These are phyloP conservation scores for Camelus bactrianus DNA, from an alignment of 2,113 vertebrate species.

Conservation along the genomic window DNA sequence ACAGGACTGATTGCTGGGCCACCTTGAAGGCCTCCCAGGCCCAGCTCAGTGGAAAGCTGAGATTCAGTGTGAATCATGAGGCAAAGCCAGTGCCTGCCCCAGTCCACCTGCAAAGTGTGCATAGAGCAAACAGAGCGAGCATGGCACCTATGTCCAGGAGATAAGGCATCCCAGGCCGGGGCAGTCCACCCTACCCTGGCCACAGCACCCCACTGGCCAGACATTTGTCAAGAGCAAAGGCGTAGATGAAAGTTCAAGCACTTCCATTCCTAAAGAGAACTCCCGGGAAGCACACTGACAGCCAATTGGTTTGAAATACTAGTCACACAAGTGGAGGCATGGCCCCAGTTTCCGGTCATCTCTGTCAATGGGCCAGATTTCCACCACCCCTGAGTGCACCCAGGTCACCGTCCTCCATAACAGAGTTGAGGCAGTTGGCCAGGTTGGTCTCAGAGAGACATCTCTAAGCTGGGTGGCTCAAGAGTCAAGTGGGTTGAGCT, in stretches of 20 bases:
- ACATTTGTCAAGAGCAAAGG: constrained; percentile 69
- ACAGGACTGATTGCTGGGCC: no score
- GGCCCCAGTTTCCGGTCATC: neutral
- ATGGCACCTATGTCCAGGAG: neutral
- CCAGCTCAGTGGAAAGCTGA: neutral
- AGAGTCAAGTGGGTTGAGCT: neutral
- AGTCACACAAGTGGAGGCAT: neutral
- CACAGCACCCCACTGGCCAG: constrained; percentile 50
- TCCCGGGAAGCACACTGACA: neutral
- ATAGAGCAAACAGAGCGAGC: constrained; percentile 18
- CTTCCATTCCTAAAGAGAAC: neutral
- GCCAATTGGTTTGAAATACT: neutral
- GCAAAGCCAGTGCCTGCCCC: neutral
- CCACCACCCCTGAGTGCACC: rapidly evolving
- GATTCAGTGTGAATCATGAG: neutral
- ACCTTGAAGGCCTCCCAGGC: neutral
- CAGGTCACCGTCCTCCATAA: neutral
- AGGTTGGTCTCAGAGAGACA: neutral
- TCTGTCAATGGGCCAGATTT: neutral
- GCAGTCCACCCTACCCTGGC: neutral
- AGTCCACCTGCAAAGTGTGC: neutral
- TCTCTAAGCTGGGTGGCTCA: neutral
- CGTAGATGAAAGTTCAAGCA: constrained; percentile 67
- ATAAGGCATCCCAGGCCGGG: constrained; percentile 56
- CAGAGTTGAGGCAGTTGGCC: neutral